These are phyloP conservation scores for Hirtodrosophila duncani DNA, from an alignment of 2,888 invertebrate species.

Conservation along the genomic window DNA sequence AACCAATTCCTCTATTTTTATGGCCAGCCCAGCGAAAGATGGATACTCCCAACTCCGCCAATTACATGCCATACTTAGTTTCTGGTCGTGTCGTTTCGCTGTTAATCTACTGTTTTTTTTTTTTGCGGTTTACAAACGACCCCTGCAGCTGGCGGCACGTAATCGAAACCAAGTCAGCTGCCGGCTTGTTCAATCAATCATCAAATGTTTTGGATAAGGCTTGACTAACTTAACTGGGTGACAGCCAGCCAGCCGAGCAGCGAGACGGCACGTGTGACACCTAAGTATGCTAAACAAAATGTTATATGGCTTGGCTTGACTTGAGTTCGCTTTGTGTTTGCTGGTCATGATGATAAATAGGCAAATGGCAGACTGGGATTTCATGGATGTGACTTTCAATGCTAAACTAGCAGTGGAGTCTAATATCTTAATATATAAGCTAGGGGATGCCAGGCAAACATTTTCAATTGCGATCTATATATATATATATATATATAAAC, in stretches of 20 bases:
- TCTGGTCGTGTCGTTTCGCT: constrained; percentile 1
- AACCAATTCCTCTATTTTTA: no score
- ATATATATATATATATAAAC: no score
- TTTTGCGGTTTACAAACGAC: constrained; percentile 25
- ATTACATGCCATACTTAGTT: no score
- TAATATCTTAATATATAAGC: no score
- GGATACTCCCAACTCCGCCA: no score
- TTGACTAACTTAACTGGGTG: constrained; percentile 17
- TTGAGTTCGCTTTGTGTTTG: no score
- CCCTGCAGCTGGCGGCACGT: constrained; percentile 34
- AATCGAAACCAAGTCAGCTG: constrained; percentile 39
- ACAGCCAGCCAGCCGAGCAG: not conserved
- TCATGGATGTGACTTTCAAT: constrained; percentile 37
- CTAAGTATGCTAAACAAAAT: constrained; percentile 43
- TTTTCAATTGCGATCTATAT: no score
- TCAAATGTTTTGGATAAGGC: no score
- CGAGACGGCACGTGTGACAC: constrained; percentile 2
- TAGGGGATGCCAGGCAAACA: no score
- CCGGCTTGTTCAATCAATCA: constrained; percentile 53
- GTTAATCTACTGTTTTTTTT: constrained; percentile 36
- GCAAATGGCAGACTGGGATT: not conserved
- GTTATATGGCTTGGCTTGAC: constrained; percentile 11
- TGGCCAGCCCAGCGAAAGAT: no score
- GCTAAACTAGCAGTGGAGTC: no score
- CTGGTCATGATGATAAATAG: constrained; percentile 37